phyloP scores from a whole-genome alignment of 2,888 invertebrate genomes.

The Plemyria rubiginata region DNA sequence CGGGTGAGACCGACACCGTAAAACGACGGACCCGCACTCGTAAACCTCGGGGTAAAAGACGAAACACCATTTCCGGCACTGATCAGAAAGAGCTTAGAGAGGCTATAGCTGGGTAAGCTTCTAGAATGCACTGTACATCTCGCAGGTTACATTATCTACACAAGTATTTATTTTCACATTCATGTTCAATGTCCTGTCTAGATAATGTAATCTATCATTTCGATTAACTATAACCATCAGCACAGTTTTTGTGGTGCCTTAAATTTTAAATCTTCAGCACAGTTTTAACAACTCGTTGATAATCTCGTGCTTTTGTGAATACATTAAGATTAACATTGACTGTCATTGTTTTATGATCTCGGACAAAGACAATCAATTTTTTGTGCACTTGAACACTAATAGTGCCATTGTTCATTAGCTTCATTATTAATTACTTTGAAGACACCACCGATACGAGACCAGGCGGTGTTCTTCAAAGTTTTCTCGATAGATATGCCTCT shows the following conservation, averaged over 20 bases:
- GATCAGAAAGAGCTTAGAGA: slow-evolving; percentile 95
- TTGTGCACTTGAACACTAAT: slow-evolving; percentile 82
- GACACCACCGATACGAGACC: slow-evolving; percentile 75
- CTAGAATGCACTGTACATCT: slow-evolving; percentile 76
- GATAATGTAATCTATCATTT: slow-evolving; percentile 76
- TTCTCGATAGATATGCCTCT: slow-evolving; percentile 75
- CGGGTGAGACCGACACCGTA: slow-evolving; percentile 86
- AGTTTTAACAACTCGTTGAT: slow-evolving; percentile 76
- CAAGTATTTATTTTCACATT: slow-evolving; percentile 26
- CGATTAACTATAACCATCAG: slow-evolving; percentile 73
- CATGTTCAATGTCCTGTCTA: slow-evolving; percentile 42
- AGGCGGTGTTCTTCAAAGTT: slow-evolving; percentile 70
- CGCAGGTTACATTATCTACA: slow-evolving; percentile 58
- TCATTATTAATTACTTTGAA: slow-evolving; percentile 77
- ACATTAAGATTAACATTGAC: slow-evolving; percentile 75
- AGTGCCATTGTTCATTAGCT: slow-evolving; percentile 82
- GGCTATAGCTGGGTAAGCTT: slow-evolving; percentile 93
- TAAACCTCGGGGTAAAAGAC: slow-evolving; percentile 92
- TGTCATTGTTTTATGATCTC: slow-evolving; percentile 69
- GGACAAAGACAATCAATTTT: slow-evolving; percentile 72
- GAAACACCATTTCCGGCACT: slow-evolving; percentile 96
- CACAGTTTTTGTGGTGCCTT: slow-evolving; percentile 79
- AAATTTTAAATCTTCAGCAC: slow-evolving; percentile 72
- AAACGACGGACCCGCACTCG: slow-evolving; percentile 89
- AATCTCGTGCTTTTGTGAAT: slow-evolving; percentile 82